Conservation (phyloP, 1,140 invertebrate species). For the Proctacanthus coquilletti region DNA sequence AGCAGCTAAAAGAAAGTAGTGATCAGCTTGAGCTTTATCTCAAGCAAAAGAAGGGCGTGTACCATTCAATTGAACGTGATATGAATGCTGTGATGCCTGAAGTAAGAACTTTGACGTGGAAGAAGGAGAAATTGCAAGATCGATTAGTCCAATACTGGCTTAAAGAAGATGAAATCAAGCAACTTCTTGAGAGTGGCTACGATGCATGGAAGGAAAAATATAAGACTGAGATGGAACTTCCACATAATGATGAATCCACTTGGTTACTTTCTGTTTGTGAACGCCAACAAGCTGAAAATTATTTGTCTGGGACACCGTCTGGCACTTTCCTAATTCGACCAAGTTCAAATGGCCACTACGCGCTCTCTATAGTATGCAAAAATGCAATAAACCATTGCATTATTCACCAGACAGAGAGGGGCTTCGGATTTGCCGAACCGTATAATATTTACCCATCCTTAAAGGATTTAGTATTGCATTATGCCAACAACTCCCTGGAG, state of each 20-base stretch:
- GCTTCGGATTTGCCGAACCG: slow-evolving; percentile 88
- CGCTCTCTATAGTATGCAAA: slow-evolving; percentile 81
- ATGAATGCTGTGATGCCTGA: slow-evolving; percentile 78
- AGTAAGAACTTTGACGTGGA: slow-evolving; percentile 53
- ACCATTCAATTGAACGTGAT: slow-evolving; percentile 69
- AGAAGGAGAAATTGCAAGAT: slow-evolving; percentile 46
- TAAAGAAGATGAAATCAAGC: slow-evolving; percentile 45
- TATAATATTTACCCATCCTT: slow-evolving; percentile 78
- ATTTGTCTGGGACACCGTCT: slow-evolving; percentile 54
- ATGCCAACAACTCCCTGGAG: slow-evolving; percentile 80
- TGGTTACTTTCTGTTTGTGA: slow-evolving; percentile 64
- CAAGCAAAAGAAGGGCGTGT: slow-evolving; percentile 55
- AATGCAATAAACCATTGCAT: slow-evolving; percentile 82
- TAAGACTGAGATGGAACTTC: slow-evolving; percentile 20
- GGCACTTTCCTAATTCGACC: slow-evolving; percentile 86
- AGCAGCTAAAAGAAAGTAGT: slow-evolving; percentile 53
- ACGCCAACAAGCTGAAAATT: slow-evolving; percentile 55
- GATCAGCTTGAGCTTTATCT: slow-evolving; percentile 60
- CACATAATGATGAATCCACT: slow-evolving; percentile 40
- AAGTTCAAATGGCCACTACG: slow-evolving; percentile 69
- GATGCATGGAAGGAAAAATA: slow-evolving; percentile 21
- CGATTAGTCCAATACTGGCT: slow-evolving; percentile 51
- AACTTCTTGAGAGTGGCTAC: slow-evolving; percentile 33
- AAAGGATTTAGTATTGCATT: slow-evolving; percentile 78
- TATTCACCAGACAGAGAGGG: slow-evolving; percentile 70